These are phyloP conservation scores for Copidosoma floridanum DNA, from an alignment of 1,140 invertebrate genomes.

Conservation along the genomic window DNA sequence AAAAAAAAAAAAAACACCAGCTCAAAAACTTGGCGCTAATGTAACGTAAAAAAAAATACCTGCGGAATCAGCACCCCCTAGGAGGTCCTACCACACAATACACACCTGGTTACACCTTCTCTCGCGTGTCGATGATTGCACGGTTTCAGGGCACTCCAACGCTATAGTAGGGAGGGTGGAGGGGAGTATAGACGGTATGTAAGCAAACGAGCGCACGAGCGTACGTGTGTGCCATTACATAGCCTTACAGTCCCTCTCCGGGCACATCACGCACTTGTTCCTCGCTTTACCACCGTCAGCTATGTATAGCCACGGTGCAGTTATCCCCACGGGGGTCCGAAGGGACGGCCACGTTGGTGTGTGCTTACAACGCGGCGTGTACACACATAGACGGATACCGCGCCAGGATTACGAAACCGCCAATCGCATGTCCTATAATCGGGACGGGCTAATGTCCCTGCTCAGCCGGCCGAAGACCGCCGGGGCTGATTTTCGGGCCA, in stretches of 20 bases:
- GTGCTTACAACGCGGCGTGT: background rate
- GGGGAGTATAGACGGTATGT: conserved; percentile 33
- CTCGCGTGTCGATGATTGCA: conserved; percentile 46
- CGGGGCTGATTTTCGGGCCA: conserved; percentile 17
- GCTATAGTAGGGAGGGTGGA: conserved; percentile 32
- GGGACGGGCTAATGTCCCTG: conserved; percentile 38
- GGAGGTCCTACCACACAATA: conserved; percentile 39
- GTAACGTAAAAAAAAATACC: too few species aligned
- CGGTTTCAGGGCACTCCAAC: conserved; percentile 40
- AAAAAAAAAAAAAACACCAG: too few species aligned
- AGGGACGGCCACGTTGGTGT: background rate
- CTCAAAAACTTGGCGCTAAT: too few species aligned
- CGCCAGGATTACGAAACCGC: conserved; percentile 41
- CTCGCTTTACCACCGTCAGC: too few species aligned
- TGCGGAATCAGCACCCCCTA: too few species aligned
- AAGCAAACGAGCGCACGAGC: background rate
- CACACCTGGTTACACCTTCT: conserved; percentile 41
- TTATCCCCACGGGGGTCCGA: too few species aligned
- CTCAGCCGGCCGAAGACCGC: conserved; percentile 28
- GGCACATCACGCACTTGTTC: too few species aligned
- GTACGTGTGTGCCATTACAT: background rate
- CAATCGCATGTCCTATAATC: conserved; percentile 42
- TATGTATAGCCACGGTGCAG: too few species aligned
- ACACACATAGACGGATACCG: conserved; percentile 20
- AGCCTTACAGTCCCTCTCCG: too few species aligned